Conservation (phyloP, 2,113 vertebrate genomes). For the Aleadryas rufinucha region DNA sequence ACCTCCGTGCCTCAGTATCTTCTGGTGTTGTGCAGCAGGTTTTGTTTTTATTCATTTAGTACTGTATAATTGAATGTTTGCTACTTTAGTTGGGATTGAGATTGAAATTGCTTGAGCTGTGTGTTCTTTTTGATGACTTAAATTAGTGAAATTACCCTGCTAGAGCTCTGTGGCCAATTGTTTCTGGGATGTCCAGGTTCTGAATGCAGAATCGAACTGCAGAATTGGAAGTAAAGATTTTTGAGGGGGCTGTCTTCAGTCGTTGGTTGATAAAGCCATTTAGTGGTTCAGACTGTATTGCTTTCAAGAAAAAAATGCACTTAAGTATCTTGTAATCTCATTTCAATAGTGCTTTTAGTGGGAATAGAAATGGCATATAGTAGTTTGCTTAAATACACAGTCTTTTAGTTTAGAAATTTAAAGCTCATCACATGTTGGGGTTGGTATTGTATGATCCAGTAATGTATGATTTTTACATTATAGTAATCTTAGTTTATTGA, state of each 20-base stretch:
- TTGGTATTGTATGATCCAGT: background rate
- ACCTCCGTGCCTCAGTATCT: background rate
- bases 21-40: background rate
- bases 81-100: background rate
- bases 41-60: background rate
- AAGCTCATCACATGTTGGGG: background rate
- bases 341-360: background rate
- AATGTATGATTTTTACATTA: background rate
- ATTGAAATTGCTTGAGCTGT: background rate
- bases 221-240: background rate
- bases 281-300: background rate
- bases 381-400: background rate
- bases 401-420: background rate
- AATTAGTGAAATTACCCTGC: background rate
- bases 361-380: background rate
- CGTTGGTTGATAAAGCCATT: background rate
- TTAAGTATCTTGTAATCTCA: background rate
- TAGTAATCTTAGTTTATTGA: background rate
- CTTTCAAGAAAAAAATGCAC: background rate
- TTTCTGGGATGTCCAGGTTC: background rate
- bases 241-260: background rate
- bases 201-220: background rate
- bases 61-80: background rate
- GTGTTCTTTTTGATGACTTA: background rate
- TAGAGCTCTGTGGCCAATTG: background rate